These are phyloP conservation scores for Meteorus cinctellus DNA, from an alignment of 2,888 invertebrate species.

Conservation along the genomic window DNA sequence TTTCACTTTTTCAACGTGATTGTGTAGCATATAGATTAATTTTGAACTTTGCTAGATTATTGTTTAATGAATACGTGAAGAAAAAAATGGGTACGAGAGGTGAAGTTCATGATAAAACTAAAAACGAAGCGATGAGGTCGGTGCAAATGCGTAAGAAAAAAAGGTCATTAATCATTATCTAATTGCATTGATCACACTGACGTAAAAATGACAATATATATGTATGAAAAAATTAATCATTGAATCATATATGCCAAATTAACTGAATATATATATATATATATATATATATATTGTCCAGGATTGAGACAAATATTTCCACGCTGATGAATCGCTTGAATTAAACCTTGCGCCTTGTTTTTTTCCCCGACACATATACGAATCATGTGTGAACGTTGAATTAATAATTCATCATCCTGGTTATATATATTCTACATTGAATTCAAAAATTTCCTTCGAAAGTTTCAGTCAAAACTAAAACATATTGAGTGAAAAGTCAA, in stretches of 20 bases:
- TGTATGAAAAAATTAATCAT: conserved; percentile 53
- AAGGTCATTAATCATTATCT: conserved; percentile 20
- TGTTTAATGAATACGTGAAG: neutral
- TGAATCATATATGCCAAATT: conserved; percentile 60
- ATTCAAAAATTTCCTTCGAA: conserved; percentile 35
- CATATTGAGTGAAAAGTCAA: conserved; percentile 32
- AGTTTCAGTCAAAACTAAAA: conserved; percentile 29
- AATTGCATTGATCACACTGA: conserved; percentile 60
- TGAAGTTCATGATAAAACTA: neutral
- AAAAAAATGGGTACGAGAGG: neutral
- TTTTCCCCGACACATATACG: conserved; percentile 51
- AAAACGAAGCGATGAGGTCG: conserved; percentile 14
- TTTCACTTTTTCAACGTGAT: neutral
- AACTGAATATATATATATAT: conserved; percentile 44
- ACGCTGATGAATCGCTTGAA: conserved; percentile 52
- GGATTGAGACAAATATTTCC: conserved; percentile 47
- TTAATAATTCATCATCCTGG: conserved; percentile 31
- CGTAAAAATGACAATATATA: conserved; percentile 56
- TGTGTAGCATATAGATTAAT: neutral
- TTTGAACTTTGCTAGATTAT: neutral
- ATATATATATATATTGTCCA: conserved; percentile 37
- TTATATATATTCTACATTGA: conserved; percentile 51
- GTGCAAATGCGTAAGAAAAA: neutral
- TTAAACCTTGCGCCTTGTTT: conserved; percentile 63
- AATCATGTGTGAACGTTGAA: conserved; percentile 53